Base-by-base conservation (phyloP, 2,888 invertebrate species). In the Seira ritae region DNA sequence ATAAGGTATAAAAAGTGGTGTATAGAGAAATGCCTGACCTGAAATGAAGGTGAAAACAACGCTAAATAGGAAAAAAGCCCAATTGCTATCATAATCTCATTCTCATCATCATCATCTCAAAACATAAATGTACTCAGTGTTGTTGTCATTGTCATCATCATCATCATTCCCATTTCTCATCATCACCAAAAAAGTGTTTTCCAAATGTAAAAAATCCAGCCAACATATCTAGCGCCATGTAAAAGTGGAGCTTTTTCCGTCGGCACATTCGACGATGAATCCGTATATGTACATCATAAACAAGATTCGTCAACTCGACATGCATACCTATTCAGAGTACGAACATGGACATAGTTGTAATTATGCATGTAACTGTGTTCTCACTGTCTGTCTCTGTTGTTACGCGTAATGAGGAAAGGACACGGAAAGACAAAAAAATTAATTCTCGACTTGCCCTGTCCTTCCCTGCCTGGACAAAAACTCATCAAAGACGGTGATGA, bases 271-370 rank as follows among this genome's bases (percentile, higher is more conserved):
- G 69, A 31, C 24, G 70, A 50, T 46, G 15, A 19, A 42, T 50
- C 77, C 69, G 77, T 77, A 77, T 69, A 77, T 69, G 77, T 77
- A 77, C 77, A 77, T 77, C 69, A 62, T 76, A 69, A 69, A 69
- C 77, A 77, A 68, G 76, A 37, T 62, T 77, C 60, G 77, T 69
- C 62, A 62, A 77, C n/a, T n/a, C n/a, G n/a, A n/a, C 77, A 69
- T 62, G 77, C 77, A 77, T 77, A 77, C 77, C 77, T 77, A 69
- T 77, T 66, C 37, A 37, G 77, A 60, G 77, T 69, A 69, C 60
- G 69, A 69, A 77, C 77, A 77, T 77, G 77, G 77, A 77, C 77
- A 77, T 77, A 69, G 77, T 77, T 77, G 77, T 77, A 77, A 77
- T 77, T 77, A 77, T 77, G 60, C 77, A 62, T 77, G 77, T 77